Evolutionary conservation across 2,113 vertebrate species (phyloP).

Genomic region (Gymnorhina tibicen): DNA sequence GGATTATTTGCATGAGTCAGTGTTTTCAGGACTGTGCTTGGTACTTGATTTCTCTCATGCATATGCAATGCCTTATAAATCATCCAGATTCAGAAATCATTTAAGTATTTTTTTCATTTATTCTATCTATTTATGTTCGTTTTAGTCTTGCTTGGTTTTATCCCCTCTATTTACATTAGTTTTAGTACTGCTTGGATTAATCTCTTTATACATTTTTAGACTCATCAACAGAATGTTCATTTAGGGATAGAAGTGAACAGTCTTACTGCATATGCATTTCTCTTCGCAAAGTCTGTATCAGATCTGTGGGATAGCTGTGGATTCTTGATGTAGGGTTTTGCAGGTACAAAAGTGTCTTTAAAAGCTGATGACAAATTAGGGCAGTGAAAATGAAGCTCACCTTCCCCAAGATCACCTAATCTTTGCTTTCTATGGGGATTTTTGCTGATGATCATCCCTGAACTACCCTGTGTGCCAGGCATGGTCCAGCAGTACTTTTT

Average conservation of each 20-base stretch:
- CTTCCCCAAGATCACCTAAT: not conserved
- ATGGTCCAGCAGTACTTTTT: not conserved
- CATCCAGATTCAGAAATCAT: conserved; percentile 46
- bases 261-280: not conserved
- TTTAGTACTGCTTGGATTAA: conserved; percentile 1
- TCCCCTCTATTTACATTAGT: not conserved
- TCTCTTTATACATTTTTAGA: conserved; percentile 14
- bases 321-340: not conserved
- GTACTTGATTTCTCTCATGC: conserved; percentile 59
- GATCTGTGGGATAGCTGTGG: not conserved
- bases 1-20: conserved; percentile 57
- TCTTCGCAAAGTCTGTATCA: not conserved
- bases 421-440: not conserved
- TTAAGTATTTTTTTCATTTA: conserved; percentile 23
- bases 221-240: not conserved
- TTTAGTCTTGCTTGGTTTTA: conserved; percentile 15
- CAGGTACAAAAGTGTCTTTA: not conserved
- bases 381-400: not conserved
- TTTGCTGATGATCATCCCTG: not conserved
- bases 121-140: conserved; percentile 5
- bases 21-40: conserved; percentile 26
- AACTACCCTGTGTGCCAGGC: not conserved
- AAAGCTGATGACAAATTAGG: not conserved
- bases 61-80: conserved; percentile 51
- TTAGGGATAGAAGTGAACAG: not conserved